A percentile compares a stretch with the other conserved stretches of the same genome.
Conservation (phyloP, 1,140 invertebrate species). For the Dendroctonus valens region DNA sequence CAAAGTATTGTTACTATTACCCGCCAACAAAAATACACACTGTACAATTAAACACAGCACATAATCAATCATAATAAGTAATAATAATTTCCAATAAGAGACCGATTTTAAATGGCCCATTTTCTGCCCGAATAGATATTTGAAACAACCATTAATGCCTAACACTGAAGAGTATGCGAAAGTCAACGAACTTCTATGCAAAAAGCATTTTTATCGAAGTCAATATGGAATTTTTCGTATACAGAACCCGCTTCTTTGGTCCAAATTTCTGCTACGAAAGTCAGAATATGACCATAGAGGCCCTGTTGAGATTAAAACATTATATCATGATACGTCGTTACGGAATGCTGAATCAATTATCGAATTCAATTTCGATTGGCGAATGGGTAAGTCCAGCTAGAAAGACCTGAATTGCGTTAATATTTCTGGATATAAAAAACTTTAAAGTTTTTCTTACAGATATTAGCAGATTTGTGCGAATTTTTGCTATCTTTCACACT, state of each 20-base stretch:
- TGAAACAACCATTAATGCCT: not conserved
- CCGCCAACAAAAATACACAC: too few species aligned
- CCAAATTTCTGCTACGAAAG: constrained; percentile 29
- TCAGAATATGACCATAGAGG: constrained; percentile 31
- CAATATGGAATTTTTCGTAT: constrained; percentile 23
- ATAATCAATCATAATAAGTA: too few species aligned
- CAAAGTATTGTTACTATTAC: too few species aligned
- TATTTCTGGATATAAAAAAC: too few species aligned
- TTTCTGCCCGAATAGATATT: not conserved
- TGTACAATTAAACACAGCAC: too few species aligned
- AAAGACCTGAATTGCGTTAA: not conserved
- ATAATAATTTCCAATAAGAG: too few species aligned
- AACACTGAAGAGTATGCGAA: constrained; percentile 22
- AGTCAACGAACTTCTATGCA: not conserved
- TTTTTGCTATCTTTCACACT: too few species aligned
- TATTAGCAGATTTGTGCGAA: too few species aligned
- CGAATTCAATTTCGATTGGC: constrained; percentile 36
- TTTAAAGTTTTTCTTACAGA: too few species aligned
- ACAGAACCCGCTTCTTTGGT: constrained; percentile 33
- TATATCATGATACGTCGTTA: constrained; percentile 33
- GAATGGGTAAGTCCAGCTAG: constrained; percentile 17
- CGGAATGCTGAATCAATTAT: constrained; percentile 31
- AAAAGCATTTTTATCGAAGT: not conserved
- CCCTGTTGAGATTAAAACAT: not conserved
- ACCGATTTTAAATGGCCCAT: not conserved